phyloP scores from a whole-genome alignment of 2,113 vertebrate genomes.

The Strix uralensis region DNA sequence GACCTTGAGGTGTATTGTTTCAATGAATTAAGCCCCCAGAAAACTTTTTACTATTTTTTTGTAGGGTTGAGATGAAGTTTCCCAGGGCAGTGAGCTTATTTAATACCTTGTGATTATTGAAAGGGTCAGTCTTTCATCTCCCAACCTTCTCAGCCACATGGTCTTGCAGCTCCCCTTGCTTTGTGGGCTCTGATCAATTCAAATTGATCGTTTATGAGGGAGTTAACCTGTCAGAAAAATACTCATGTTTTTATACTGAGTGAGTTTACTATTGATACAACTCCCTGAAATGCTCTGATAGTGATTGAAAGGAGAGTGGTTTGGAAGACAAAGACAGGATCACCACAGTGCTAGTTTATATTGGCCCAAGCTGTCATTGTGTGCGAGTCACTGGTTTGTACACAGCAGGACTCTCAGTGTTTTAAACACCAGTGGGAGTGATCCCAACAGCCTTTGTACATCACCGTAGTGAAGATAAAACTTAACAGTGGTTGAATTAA shows the following conservation, averaged over 20 bases:
- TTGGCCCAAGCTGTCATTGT: not conserved
- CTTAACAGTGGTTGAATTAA: not conserved
- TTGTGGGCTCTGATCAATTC: not conserved
- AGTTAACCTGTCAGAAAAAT: not conserved
- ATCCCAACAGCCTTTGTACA: not conserved
- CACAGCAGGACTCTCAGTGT: not conserved
- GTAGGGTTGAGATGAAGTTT: not conserved
- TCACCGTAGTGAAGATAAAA: not conserved
- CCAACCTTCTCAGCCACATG: fast-evolving
- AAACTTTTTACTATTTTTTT: not conserved
- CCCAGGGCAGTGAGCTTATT: not conserved
- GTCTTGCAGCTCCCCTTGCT: not conserved
- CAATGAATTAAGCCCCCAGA: not conserved
- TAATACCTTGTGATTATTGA: not conserved
- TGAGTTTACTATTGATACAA: not conserved
- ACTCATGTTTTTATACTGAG: not conserved
- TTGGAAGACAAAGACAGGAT: not conserved
- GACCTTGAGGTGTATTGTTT: not conserved
- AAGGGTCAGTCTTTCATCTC: not conserved
- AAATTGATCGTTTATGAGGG: not conserved
- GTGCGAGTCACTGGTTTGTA: not conserved
- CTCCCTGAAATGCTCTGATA: not conserved
- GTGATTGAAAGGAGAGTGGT: not conserved
- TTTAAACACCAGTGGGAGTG: not conserved
- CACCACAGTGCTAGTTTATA: not conserved